These are phyloP conservation scores for Heterodera filipjevi DNA, from an alignment of 2,888 invertebrate species.

Conservation along the genomic window DNA sequence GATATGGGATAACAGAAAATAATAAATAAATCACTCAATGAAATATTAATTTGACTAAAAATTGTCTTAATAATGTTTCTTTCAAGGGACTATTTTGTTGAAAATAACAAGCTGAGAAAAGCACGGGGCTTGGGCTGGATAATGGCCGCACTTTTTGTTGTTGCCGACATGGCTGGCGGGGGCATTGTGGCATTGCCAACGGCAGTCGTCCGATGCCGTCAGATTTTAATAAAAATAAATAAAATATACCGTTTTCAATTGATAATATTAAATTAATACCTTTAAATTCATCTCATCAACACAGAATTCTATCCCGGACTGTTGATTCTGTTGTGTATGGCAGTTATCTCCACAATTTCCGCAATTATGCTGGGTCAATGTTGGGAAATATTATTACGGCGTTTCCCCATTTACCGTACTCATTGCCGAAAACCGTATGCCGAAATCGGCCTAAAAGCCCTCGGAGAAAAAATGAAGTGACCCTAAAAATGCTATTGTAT, in stretches of 20 bases:
- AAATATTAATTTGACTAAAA: too few relatives aligned
- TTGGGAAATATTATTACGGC: conserved; percentile 34
- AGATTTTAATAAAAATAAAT: conserved; percentile 26
- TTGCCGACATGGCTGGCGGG: conserved; percentile 64
- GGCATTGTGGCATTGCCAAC: conserved; percentile 64
- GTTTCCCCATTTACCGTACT: conserved; percentile 37
- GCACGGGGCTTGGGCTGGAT: conserved; percentile 41
- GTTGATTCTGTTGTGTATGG: conserved; percentile 16
- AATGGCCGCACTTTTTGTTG: conserved; percentile 46
- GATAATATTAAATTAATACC: not conserved
- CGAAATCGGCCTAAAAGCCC: conserved; percentile 58
- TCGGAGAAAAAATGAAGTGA: conserved; percentile 42
- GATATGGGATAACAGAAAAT: too few relatives aligned
- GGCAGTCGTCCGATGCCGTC: conserved; percentile 58
- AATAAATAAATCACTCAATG: too few relatives aligned
- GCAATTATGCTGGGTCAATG: conserved; percentile 36
- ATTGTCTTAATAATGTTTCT: too few relatives aligned
- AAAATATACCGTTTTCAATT: not conserved
- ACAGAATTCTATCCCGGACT: conserved; percentile 21
- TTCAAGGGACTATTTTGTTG: conserved; percentile 25
- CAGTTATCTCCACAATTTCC: conserved; percentile 24
- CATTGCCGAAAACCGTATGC: conserved; percentile 54
- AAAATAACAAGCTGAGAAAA: conserved; percentile 28
- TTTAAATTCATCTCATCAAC: not conserved
- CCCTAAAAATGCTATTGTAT: too few relatives aligned